phyloP scores from a whole-genome alignment of 2,888 invertebrate species.

The Apomyelois bistriatella region DNA sequence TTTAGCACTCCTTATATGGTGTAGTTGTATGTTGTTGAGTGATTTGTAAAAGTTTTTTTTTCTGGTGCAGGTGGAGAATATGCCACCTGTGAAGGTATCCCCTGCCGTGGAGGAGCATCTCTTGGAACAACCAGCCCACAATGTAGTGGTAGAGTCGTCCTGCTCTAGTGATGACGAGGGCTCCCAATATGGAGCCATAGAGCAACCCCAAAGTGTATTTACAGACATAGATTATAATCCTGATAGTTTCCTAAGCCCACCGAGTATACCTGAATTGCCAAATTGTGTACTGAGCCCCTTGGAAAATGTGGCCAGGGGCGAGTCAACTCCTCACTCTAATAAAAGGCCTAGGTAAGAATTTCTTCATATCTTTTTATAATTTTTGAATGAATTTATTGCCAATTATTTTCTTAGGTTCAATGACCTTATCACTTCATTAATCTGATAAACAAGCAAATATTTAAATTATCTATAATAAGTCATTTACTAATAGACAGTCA shows the following conservation, averaged over 20 bases:
- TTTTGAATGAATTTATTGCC: not conserved
- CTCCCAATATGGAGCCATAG: constrained; percentile 48
- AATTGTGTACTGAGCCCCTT: constrained; percentile 69
- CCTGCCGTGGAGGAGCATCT: constrained; percentile 48
- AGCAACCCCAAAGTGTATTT: constrained; percentile 59
- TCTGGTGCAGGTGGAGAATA: constrained; percentile 65
- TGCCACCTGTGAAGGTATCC: constrained; percentile 63
- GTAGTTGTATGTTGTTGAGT: constrained; percentile 12
- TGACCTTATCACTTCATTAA: too few relatives aligned
- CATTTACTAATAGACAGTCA: too few relatives aligned
- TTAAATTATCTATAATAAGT: too few relatives aligned
- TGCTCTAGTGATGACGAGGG: constrained; percentile 68
- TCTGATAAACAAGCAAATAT: too few relatives aligned
- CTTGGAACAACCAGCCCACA: constrained; percentile 54
- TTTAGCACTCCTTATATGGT: constrained; percentile 17
- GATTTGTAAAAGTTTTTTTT: constrained; percentile 13
- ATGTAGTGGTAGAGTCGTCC: constrained; percentile 68
- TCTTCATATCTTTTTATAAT: too few relatives aligned
- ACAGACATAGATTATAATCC: constrained; percentile 70
- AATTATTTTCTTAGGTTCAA: not conserved
- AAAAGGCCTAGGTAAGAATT: constrained; percentile 64
- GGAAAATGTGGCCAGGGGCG: constrained; percentile 73
- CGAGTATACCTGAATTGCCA: constrained; percentile 64
- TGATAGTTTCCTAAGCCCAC: constrained; percentile 72
- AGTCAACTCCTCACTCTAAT: constrained; percentile 72